phyloP scores from a whole-genome alignment of 2,888 invertebrate species.

The Morinoia aosen region DNA sequence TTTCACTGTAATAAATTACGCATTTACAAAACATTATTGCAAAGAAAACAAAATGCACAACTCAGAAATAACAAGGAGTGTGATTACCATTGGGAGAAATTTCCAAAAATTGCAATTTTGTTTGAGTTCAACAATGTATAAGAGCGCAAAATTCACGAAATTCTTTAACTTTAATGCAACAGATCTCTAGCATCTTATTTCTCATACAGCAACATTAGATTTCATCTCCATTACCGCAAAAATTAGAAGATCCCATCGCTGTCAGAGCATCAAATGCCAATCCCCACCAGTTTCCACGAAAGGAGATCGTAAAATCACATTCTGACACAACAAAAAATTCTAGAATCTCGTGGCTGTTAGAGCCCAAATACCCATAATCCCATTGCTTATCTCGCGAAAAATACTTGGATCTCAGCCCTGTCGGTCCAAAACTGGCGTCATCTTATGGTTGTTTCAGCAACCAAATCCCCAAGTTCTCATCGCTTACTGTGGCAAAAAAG shows the following conservation, averaged over 20 bases:
- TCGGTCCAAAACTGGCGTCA: no score
- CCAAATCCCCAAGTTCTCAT: background rate
- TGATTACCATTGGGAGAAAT: no score
- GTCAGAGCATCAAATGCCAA: background rate
- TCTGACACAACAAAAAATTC: background rate
- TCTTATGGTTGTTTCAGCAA: no score
- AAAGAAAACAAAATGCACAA: no score
- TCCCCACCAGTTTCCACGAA: background rate
- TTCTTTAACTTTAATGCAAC: background rate
- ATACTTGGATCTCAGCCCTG: no score
- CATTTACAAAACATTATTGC: background rate
- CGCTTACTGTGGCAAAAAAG: background rate
- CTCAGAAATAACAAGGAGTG: no score
- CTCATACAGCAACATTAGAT: background rate
- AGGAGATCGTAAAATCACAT: background rate
- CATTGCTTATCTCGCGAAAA: background rate
- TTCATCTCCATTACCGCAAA: no score
- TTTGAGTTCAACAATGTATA: background rate
- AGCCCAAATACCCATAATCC: background rate
- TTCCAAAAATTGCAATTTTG: background rate
- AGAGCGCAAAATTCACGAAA: background rate
- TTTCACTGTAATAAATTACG: background rate
- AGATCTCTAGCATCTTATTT: background rate
- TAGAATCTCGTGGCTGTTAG: background rate
- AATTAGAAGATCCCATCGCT: background rate